These are phyloP conservation scores for Thaumetopoea pityocampa DNA, from an alignment of 1,140 invertebrate genomes.

Conservation along the genomic window DNA sequence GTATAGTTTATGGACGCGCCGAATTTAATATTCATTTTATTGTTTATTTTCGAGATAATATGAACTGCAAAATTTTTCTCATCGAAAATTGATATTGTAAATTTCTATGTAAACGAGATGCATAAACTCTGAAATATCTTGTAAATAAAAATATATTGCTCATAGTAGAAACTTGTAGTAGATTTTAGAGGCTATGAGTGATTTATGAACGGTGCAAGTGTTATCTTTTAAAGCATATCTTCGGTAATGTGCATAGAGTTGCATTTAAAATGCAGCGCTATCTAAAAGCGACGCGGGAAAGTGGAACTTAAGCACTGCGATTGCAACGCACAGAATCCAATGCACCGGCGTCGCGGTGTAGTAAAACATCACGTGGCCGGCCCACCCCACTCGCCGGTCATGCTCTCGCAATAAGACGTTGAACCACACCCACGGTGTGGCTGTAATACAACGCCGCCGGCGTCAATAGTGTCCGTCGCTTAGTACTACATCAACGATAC, in stretches of 20 bases:
- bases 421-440: slow-evolving; percentile 46
- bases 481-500: slow-evolving; percentile 5
- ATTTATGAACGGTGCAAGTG: not conserved
- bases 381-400: slow-evolving; percentile 22
- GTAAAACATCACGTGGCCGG: slow-evolving; percentile 46
- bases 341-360: slow-evolving; percentile 24
- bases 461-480: slow-evolving; percentile 3
- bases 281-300: slow-evolving; percentile 14
- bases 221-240: too few relatives aligned
- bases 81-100: too few relatives aligned
- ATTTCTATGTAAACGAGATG: too few relatives aligned
- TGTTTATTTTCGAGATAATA: too few relatives aligned
- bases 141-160: too few relatives aligned
- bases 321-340: slow-evolving; percentile 37
- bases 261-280: not conserved
- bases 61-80: too few relatives aligned
- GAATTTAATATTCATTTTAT: too few relatives aligned
- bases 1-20: too few relatives aligned
- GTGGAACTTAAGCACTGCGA: slow-evolving; percentile 13
- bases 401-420: slow-evolving; percentile 30
- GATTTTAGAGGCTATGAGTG: not conserved
- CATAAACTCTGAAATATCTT: too few relatives aligned
- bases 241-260: too few relatives aligned
- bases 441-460: slow-evolving; percentile 22
- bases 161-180: too few relatives aligned